Evolutionary conservation across 2,113 vertebrate species (phyloP).

Genomic region (Amblyopsis rosae): DNA sequence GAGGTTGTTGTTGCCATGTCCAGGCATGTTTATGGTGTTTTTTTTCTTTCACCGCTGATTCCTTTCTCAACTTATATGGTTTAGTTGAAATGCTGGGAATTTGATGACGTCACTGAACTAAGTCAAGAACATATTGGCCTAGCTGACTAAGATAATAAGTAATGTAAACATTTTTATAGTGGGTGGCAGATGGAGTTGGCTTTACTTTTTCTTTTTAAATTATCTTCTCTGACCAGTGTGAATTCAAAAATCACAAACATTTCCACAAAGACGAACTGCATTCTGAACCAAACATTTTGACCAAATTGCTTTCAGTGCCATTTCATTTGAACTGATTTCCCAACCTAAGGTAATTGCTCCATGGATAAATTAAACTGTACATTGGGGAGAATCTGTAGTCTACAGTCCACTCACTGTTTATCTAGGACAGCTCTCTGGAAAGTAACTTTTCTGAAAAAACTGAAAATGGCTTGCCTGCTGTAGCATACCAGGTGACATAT

Average conservation of each 20-base stretch:
- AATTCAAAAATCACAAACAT: no score
- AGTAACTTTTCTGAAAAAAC: no score
- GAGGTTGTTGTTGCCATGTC: slow-evolving; percentile 29
- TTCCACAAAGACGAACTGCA: no score
- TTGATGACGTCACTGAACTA: slow-evolving; percentile 47
- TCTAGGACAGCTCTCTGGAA: background rate
- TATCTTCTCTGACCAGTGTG: background rate
- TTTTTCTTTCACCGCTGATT: slow-evolving; percentile 22
- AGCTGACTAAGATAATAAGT: background rate
- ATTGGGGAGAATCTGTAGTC: slow-evolving; percentile 13
- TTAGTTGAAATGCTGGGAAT: slow-evolving; percentile 52
- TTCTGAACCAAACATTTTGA: no score
- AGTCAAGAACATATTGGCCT: background rate
- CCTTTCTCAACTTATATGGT: slow-evolving; percentile 18
- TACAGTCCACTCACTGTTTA: background rate
- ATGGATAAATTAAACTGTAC: slow-evolving; percentile 13
- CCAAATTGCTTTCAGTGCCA: background rate
- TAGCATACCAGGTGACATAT: no score
- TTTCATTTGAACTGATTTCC: background rate
- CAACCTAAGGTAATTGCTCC: slow-evolving; percentile 4
- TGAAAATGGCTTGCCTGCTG: no score
- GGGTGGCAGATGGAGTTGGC: background rate
- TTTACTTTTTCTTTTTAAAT: background rate
- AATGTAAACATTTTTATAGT: background rate
- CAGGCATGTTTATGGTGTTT: slow-evolving; percentile 41